Evolutionary conservation across 2,113 vertebrate species (phyloP).

Genomic region (Megaptera novaeangliae): DNA sequence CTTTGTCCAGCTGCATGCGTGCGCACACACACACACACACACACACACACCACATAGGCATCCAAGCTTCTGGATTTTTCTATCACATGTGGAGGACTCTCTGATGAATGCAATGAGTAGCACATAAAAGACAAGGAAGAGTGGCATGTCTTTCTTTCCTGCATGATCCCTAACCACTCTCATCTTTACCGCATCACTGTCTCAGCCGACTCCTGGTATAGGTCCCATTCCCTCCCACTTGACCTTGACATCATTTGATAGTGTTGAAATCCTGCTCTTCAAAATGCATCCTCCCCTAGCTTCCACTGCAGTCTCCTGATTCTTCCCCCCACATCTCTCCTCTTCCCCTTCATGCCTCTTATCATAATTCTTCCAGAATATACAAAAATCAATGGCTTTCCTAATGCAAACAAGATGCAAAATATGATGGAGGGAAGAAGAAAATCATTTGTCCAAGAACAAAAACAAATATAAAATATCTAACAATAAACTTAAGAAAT

Average conservation of each 20-base stretch:
- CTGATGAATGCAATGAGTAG: background rate
- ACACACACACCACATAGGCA: background rate
- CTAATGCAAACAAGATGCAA: background rate
- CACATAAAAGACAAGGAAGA: background rate
- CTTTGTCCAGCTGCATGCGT: background rate
- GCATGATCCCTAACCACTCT: background rate
- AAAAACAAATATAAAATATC: background rate
- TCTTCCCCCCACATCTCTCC: background rate
- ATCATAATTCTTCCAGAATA: background rate
- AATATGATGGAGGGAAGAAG: background rate
- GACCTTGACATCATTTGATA: background rate
- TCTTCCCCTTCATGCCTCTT: background rate
- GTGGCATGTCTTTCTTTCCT: background rate
- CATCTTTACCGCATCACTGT: background rate
- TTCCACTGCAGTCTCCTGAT: background rate
- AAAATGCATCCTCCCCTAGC: background rate
- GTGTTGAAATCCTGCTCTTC: background rate
- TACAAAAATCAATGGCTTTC: background rate
- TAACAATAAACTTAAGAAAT: background rate
- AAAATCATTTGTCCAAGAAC: background rate
- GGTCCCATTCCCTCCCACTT: background rate
- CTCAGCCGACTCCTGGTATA: background rate
- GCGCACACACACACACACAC: background rate
- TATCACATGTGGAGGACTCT: background rate
- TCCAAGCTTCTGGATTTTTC: background rate